Conservation (phyloP, 2,113 vertebrate genomes). For the Herpailurus yagouaroundi region DNA sequence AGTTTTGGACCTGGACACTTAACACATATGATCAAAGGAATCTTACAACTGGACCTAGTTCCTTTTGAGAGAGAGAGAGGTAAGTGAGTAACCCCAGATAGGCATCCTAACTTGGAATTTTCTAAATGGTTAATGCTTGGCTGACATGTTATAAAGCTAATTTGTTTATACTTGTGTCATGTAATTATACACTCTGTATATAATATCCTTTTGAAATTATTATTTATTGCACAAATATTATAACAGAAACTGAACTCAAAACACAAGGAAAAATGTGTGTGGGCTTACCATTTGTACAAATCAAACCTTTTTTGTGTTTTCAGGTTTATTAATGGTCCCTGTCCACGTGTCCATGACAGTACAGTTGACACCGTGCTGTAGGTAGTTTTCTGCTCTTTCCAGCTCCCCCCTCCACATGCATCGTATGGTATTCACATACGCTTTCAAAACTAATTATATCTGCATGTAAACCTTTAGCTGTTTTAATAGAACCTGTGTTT, state of each 20-base stretch:
- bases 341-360: background rate
- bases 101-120: background rate
- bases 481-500: background rate
- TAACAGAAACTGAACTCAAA: conserved; percentile 55
- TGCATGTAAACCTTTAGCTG: background rate
- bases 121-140: conserved; percentile 43
- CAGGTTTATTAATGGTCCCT: background rate
- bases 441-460: background rate
- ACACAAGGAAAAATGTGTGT: conserved; percentile 51
- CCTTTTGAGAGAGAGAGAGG: background rate
- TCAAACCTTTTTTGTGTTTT: background rate
- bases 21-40: background rate
- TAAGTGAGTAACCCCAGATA: background rate
- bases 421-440: background rate
- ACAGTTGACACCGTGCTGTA: rapidly evolving
- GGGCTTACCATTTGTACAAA: background rate
- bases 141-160: conserved; percentile 38
- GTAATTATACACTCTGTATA: conserved; percentile 50
- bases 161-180: conserved; percentile 58
- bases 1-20: background rate
- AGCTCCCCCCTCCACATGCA: too few relatives aligned
- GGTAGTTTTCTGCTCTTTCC: background rate
- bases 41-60: background rate
- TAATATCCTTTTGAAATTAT: conserved; percentile 64
- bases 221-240: conserved; percentile 64